These are phyloP conservation scores for Sorex araneus DNA, from an alignment of 2,113 vertebrate species.

Conservation along the genomic window DNA sequence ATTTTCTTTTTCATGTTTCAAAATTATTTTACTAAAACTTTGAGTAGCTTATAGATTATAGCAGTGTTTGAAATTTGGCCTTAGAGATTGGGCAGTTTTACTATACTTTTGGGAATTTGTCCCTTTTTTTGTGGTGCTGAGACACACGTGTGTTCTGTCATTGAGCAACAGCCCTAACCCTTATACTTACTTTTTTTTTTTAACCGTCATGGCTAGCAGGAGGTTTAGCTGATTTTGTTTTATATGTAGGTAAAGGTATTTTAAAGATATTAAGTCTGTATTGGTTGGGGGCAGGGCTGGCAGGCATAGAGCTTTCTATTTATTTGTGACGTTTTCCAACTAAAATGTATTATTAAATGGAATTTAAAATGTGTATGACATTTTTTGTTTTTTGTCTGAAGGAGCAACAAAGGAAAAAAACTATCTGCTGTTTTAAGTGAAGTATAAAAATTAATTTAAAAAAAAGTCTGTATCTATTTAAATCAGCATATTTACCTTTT, in stretches of 20 bases:
- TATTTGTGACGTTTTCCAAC: too few relatives aligned
- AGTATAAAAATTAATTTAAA: too few relatives aligned
- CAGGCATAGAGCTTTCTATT: too few relatives aligned
- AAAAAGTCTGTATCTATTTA: slow-evolving; percentile 16
- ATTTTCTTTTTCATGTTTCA: slow-evolving; percentile 37
- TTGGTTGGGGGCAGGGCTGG: too few relatives aligned
- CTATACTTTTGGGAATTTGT: slow-evolving; percentile 24
- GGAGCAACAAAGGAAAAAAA: too few relatives aligned
- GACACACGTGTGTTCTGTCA: too few relatives aligned
- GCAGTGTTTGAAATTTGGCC: slow-evolving; percentile 39
- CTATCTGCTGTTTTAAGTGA: too few relatives aligned
- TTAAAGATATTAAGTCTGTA: neutral
- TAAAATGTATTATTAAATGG: too few relatives aligned
- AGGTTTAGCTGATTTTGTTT: slow-evolving; percentile 43
- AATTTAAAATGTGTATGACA: too few relatives aligned
- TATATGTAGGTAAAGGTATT: slow-evolving; percentile 35
- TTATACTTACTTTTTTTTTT: slow-evolving; percentile 51
- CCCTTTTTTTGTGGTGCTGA: neutral
- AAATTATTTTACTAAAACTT: slow-evolving; percentile 62
- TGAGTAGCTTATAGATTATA: slow-evolving; percentile 32
- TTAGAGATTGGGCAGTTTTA: neutral
- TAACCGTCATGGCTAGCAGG: slow-evolving; percentile 14
- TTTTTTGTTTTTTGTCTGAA: too few relatives aligned
- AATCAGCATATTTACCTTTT: neutral
- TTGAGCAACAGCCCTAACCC: too few relatives aligned